Evolutionary conservation across 2,888 invertebrate species (phyloP).

Genomic region (Drosophila kambysellisi): DNA sequence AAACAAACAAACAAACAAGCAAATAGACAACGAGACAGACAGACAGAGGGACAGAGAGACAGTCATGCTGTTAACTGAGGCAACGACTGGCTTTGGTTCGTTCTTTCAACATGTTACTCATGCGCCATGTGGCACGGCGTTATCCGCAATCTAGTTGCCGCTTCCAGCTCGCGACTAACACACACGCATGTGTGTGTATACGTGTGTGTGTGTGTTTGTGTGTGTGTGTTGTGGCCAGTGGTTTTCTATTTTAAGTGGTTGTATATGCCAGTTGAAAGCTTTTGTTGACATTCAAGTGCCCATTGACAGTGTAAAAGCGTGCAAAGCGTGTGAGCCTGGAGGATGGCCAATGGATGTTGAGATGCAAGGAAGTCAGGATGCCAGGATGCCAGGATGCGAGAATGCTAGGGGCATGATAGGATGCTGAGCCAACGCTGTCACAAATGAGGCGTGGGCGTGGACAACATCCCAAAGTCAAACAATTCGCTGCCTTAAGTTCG

Average conservation of each 20-base stretch:
- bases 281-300: constrained; percentile 80
- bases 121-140: constrained; percentile 49
- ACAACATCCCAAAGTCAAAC: constrained; percentile 39
- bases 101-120: constrained; percentile 47
- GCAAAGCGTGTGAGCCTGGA: constrained; percentile 27
- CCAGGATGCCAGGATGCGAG: constrained; percentile 1
- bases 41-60: constrained; percentile 15
- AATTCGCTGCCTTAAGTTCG: constrained; percentile 28
- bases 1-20: constrained; percentile 11
- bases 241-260: constrained; percentile 77
- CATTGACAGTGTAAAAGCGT: constrained; percentile 76
- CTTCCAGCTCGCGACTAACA: constrained; percentile 70
- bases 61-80: not conserved
- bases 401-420: not conserved
- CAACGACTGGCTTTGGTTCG: constrained; percentile 2
- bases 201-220: not conserved
- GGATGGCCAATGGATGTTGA: not conserved
- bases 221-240: constrained; percentile 42
- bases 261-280: constrained; percentile 78
- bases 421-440: constrained; percentile 8
- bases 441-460: constrained; percentile 7
- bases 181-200: constrained; percentile 21
- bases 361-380: not conserved
- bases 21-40: constrained; percentile 17
- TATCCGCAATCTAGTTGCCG: constrained; percentile 39